Evolutionary conservation across 2,113 vertebrate genomes (phyloP), one percentile per base, ranked within the genome.

Genomic region (Plecotus auritus): DNA sequence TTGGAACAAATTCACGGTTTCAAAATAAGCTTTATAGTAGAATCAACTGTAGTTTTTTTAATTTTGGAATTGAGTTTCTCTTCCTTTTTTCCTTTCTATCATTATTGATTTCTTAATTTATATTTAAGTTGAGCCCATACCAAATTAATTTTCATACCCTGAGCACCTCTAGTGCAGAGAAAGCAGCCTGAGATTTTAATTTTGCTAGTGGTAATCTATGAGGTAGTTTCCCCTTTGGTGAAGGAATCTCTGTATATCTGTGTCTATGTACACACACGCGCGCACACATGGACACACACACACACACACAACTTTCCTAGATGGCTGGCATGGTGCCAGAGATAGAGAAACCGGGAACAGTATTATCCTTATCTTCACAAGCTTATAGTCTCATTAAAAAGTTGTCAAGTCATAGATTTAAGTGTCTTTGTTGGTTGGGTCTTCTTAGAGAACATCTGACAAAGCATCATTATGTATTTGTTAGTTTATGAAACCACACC

Each of bases 91-190:
- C 81, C 81, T 94, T 88, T 88, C 64, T 45, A 61, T 66, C 30
- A 9, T 94, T 91, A 93, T 89, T 96, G 94, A 88, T 93, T 96
- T 94, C 77, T 96, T 95, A 93, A 88, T 94, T 96, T 88, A 67
- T 69, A n/a, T 92, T 94, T 96, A 95, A 95, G 95, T 89, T 96
- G 87, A 95, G 56, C 72, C 77, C 82, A 37, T 54, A 85, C 96
- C 85, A 67, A 30, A 90, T 93, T 88, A 81, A 90, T 93, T 93
- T 90, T 90, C 73, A 78, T 82, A 51, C 81, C 35, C 77, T 37
- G 59, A 90, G 72, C n/a, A 30, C 40, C 78, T 92, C 88, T 82
- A 35, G 69, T 61, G 67, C 85, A 49, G 37, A 78, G 86, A 78
- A 49, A 45, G 54, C 45, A 69, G 93, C 84, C 51, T 67, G 40